phyloP scores from a whole-genome alignment of 2,797 vertebrate species.

The Gallinago solitaria region DNA sequence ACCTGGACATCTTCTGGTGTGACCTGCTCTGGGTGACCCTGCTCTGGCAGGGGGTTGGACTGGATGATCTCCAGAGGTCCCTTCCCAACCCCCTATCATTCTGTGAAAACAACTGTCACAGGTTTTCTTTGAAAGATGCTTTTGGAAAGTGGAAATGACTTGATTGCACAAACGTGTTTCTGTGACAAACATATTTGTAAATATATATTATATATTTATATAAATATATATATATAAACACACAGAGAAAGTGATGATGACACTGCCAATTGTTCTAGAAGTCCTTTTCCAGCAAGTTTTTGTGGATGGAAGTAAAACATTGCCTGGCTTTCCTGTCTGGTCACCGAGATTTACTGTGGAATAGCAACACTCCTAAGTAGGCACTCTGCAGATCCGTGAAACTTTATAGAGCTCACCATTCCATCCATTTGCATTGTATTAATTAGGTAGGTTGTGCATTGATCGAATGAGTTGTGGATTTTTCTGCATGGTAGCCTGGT shows the following conservation, averaged over 20 bases:
- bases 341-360: neutral
- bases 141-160: neutral
- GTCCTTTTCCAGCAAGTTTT: neutral
- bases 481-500: neutral
- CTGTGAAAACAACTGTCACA: neutral
- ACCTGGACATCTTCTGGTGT: too few species aligned
- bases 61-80: too few species aligned
- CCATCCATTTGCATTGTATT: fast-evolving
- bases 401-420: too few species aligned
- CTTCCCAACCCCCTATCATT: too few species aligned
- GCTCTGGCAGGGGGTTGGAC: too few species aligned
- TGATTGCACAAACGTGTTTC: too few species aligned
- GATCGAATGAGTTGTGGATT: neutral
- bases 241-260: neutral
- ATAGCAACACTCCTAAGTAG: neutral
- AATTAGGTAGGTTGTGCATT: too few species aligned
- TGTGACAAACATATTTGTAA: neutral
- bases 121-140: neutral
- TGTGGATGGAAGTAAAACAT: neutral
- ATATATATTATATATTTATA: too few species aligned
- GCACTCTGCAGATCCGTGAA: fast-evolving
- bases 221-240: too few species aligned
- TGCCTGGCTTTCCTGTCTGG: neutral
- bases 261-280: neutral
- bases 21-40: too few species aligned